phyloP scores from a whole-genome alignment of 2,888 invertebrate genomes.

The Ptychoptera contaminata region DNA sequence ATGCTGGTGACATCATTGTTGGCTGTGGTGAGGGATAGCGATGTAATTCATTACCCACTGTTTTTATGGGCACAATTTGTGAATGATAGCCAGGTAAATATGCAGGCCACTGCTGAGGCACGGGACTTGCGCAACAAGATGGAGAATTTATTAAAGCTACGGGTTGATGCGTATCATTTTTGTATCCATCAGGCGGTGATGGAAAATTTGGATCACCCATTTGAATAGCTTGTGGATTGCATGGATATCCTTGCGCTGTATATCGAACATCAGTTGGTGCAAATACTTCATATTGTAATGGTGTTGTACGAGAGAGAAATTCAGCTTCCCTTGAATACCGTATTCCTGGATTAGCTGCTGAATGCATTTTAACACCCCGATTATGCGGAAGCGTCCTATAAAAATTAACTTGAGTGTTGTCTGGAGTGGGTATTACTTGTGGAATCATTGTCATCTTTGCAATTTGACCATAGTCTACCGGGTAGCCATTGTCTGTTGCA shows the following conservation, averaged over 20 bases:
- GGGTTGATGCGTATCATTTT: conserved; percentile 39
- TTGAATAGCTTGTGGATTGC: conserved; percentile 32
- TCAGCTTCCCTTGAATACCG: conserved; percentile 49
- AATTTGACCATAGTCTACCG: conserved; percentile 53
- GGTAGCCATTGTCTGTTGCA: conserved; percentile 57
- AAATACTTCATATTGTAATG: conserved; percentile 37
- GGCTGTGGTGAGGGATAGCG: conserved; percentile 18
- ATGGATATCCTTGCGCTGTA: conserved; percentile 67
- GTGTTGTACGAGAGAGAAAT: conserved; percentile 37
- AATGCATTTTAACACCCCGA: conserved; percentile 37
- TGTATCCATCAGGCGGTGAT: conserved; percentile 55
- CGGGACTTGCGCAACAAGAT: conserved; percentile 16
- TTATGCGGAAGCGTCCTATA: conserved; percentile 69
- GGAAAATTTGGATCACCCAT: conserved; percentile 40
- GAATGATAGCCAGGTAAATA: conserved; percentile 35
- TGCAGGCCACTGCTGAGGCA: conserved; percentile 34
- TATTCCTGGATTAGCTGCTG: conserved; percentile 36
- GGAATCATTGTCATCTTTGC: conserved; percentile 44
- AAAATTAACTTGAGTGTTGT: conserved; percentile 40
- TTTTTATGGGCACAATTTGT: conserved; percentile 19
- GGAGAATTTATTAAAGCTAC: conserved; percentile 4
- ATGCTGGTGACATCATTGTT: conserved; percentile 13
- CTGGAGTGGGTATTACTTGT: conserved; percentile 29
- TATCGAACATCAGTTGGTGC: conserved; percentile 43
- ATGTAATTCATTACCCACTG: conserved; percentile 1